Base-by-base conservation (phyloP, 2,888 invertebrate species). In the Dicranocentrus wangi region DNA sequence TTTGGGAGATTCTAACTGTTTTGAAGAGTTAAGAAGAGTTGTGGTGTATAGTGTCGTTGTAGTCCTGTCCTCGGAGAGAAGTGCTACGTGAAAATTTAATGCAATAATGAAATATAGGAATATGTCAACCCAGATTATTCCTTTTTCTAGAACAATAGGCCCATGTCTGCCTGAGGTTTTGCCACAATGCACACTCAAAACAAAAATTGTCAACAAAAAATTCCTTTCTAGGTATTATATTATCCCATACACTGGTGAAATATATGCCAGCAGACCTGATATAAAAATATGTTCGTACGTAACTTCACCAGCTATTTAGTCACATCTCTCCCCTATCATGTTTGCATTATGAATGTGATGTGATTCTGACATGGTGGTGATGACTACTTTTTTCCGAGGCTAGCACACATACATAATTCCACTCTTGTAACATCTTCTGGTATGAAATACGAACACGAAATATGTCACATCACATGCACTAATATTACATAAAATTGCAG, bases 161-260 rank as follows among this genome's bases (percentile, higher is more conserved):
- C 13, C 78, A 78, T 78, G 78, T 71, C 21, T 78, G 65, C 63
- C 71, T 78, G 78, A 71, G 78, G 78, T 78, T 78, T 78, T 43
- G 39, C 55, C 32, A 10, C 28, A 53, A 43, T 43, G 25, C 25
- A 25, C 19, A 17, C 58, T 43, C 25, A 27, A 63, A 17, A 47
- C 27, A 21, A 47, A 47, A n/a, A 63, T 63, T 72, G 39, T 43
- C 21, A 32, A 28, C 13, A 27, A 60, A 43, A 39, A 53, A 55
- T 63, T 66, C n/a, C n/a, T n/a, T 75, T 53, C 25, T 75, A 43
- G 0, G 28, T 68, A 13, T 17, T n/a, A n/a, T n/a, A n/a, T n/a
- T n/a, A n/a, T n/a, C n/a, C n/a, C n/a, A n/a, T n/a, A n/a, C n/a
- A n/a, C n/a, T n/a, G n/a, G n/a, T n/a, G n/a, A n/a, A n/a, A n/a